Evolutionary conservation across 2,113 vertebrate genomes (phyloP).

Genomic region (Pterocles orientalis): DNA sequence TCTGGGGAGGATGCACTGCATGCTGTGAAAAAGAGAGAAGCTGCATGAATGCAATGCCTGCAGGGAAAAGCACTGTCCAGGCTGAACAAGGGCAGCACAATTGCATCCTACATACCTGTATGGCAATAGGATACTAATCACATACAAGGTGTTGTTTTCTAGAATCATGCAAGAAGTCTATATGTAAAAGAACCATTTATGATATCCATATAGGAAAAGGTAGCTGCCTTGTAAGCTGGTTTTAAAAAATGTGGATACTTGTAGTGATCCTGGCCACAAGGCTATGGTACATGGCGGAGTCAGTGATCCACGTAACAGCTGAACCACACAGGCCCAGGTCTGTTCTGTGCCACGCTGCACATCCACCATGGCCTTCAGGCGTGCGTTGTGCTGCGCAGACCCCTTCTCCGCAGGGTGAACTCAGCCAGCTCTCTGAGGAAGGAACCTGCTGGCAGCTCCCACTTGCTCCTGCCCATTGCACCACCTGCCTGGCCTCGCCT

Average conservation of each 20-base stretch:
- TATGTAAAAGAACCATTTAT: not conserved
- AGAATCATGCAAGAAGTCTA: not conserved
- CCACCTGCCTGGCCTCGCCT: not conserved
- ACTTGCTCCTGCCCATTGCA: accelerated
- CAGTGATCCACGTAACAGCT: no score
- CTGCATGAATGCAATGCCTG: accelerated
- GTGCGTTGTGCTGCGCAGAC: accelerated
- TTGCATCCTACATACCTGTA: accelerated
- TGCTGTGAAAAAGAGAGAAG: not conserved
- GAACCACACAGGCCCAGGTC: no score
- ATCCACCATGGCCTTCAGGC: accelerated
- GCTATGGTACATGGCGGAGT: not conserved
- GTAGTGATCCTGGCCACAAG: not conserved
- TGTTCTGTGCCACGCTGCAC: accelerated
- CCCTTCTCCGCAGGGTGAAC: accelerated
- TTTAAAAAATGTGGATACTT: not conserved
- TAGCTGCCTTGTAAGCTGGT: not conserved
- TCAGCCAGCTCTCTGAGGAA: accelerated
- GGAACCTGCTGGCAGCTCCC: not conserved
- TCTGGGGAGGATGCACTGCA: no score
- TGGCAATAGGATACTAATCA: not conserved
- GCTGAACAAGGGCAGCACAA: not conserved
- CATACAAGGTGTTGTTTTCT: not conserved
- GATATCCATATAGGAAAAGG: not conserved
- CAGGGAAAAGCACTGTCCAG: not conserved